Evolutionary conservation across 2,113 vertebrate genomes (phyloP), one percentile per base, ranked within the genome.

Genomic region (Otis tarda): DNA sequence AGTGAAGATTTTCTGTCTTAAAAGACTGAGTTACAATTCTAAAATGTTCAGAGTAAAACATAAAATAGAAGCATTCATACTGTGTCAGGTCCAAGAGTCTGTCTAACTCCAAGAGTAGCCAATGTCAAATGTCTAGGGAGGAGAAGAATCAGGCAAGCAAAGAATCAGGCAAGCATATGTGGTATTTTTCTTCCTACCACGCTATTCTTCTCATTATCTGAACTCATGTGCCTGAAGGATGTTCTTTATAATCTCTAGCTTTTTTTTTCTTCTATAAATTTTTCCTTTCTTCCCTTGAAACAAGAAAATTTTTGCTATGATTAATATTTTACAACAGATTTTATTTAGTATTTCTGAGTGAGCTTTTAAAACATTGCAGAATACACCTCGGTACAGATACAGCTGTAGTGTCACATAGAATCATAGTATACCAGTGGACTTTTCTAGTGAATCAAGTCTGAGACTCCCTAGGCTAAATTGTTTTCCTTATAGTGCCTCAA

Each of bases 1-100:
- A 85, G 50, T 75, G 57, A 93, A 91, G 65, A 84, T 69, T 92
- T 92, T 86, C 39, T 65, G 37, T 93, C 65, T 92, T 79, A 41
- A 83, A 93, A 89, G 28, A 87, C 63, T 65, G 61, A 60, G 37
- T 76, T 91, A 53, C 45, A 85, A 56, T 22, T 90, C 53, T 73
- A 20, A 64, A 93, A 90, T n/a, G 33, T 83, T 86, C 43, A 67
- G 30, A 77, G 27, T 82, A 61, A 88, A 90, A 76, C 61, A 82
- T 19, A 43, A 90, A 76, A 85, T 28, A 88, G 74, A 91, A 93
- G 33, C 39, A 77, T 69, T 53, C 20, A 20, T 78, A 17, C 21
- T 55, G 73, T 28, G 25, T 87, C 68, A 78, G 73, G 61, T 60
- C 43, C 10, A 70, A 67, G 23, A 25, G 56, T 91, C 79, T 83